Conservation (phyloP, 2,113 vertebrate species). For the Chauna torquata region DNA sequence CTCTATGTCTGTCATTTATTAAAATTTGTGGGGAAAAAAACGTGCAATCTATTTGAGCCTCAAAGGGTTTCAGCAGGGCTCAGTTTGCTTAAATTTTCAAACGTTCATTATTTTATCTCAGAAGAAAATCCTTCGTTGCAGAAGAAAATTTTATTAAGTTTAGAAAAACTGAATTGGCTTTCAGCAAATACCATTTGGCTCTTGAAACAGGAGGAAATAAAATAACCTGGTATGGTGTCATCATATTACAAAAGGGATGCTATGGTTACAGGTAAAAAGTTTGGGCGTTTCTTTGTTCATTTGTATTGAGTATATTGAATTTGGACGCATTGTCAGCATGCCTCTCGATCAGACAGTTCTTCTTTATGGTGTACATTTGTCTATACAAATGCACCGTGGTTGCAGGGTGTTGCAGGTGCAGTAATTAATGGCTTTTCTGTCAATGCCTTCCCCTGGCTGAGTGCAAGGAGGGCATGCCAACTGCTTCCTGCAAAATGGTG, state of each 20-base stretch:
- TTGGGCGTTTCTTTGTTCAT: slow-evolving; percentile 48
- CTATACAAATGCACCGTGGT: neutral
- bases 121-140: slow-evolving; percentile 24
- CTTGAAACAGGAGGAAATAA: slow-evolving; percentile 45
- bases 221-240: slow-evolving; percentile 27
- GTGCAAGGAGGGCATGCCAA: neutral
- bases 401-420: neutral
- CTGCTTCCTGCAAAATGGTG: neutral
- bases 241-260: slow-evolving; percentile 37
- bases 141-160: slow-evolving; percentile 58
- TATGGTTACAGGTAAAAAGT: slow-evolving; percentile 18
- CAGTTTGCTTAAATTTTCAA: slow-evolving; percentile 65
- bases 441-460: neutral
- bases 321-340: neutral
- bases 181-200: slow-evolving; percentile 48
- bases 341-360: neutral
- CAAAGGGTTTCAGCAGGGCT: neutral
- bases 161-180: slow-evolving; percentile 48
- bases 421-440: neutral
- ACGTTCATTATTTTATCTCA: slow-evolving; percentile 63
- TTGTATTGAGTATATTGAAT: slow-evolving; percentile 15
- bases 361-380: neutral
- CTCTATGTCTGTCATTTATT: slow-evolving; percentile 30
- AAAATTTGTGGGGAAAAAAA: neutral
- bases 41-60: neutral